Evolutionary conservation across 2,113 vertebrate genomes (phyloP).

Genomic region (Drymodes brunneopygia): DNA sequence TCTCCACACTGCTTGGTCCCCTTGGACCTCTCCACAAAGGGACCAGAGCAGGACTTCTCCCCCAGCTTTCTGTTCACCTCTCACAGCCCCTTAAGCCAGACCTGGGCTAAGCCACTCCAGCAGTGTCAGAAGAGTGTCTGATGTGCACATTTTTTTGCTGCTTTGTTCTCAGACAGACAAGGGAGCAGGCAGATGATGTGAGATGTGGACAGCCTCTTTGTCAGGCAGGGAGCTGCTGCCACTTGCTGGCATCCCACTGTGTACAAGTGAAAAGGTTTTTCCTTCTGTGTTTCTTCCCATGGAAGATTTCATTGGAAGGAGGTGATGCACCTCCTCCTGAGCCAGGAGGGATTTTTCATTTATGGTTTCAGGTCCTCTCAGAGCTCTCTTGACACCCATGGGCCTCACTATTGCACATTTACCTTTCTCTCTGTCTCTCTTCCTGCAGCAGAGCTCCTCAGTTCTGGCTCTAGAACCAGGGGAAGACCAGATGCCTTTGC

Average conservation of each 20-base stretch:
- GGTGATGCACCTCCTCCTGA: neutral
- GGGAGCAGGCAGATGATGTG: neutral
- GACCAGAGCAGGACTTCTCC: neutral
- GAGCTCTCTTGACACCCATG: neutral
- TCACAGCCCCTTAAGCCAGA: neutral
- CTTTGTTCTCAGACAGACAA: neutral
- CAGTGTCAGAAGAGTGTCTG: neutral
- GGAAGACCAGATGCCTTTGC: neutral
- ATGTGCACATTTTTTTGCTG: neutral
- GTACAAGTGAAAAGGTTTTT: neutral
- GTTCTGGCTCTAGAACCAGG: neutral
- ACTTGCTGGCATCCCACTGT: slow-evolving; percentile 31
- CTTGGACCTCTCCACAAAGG: neutral
- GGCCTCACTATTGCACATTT: neutral
- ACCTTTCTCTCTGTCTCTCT: neutral
- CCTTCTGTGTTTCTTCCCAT: neutral
- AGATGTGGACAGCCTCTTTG: neutral
- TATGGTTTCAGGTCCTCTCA: neutral
- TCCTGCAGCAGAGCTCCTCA: neutral
- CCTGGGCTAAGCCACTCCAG: neutral
- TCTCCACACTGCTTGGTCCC: neutral
- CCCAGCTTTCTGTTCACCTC: neutral
- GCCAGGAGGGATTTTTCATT: neutral
- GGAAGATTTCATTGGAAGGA: neutral
- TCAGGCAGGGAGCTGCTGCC: slow-evolving; percentile 45